Base-by-base conservation (phyloP, 2,797 vertebrate genomes). In the Anisognathus igniventris region DNA sequence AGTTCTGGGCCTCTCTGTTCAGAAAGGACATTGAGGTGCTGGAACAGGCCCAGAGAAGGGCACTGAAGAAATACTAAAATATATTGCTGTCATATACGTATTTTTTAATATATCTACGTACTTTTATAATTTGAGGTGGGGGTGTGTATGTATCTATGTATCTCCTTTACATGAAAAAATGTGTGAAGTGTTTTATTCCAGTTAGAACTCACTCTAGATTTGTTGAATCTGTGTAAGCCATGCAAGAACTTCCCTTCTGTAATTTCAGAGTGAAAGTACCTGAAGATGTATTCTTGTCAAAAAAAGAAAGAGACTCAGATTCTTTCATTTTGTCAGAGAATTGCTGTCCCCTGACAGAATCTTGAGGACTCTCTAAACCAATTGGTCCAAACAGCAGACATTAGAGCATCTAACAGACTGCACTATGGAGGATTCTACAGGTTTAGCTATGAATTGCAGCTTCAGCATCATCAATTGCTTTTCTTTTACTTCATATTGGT, bases 71-170 rank as follows among this genome's bases (percentile, higher is more conserved):
- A 75, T 57, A 78, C 6, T 47, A 33, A 60, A 79, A 82, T 19
- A 81, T 8, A 42, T 24, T 33, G 23, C 28, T 71, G 56, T n/a
- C n/a, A 53, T 6, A 47, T 20, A 42, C 0, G 1, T 22, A 5
- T 45, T 53, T 60, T 70, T n/a, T 3, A 54, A 40, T 47, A 8
- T 12, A 23, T 31, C 31, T 25, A 48, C 0, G 0, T 47, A 66
- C 24, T 68, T 80, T 10, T 30, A 60, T 51, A 14, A n/a, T 65
- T 76, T 67, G 7, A 5, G 16, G 2, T 17, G 2, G 9, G 8
- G 0, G 6, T 31, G 3, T 21, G 3, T 18, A 3, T 45, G 0
- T 65, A 7, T 56, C 11, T 45, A 4, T 19, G 0, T 17, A 19
- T 51, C 54, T 75, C 44, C 35, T 82, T 68, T 51, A 67, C 22